Conservation (phyloP, 2,888 invertebrate species). For the Margaritifera margaritifera region DNA sequence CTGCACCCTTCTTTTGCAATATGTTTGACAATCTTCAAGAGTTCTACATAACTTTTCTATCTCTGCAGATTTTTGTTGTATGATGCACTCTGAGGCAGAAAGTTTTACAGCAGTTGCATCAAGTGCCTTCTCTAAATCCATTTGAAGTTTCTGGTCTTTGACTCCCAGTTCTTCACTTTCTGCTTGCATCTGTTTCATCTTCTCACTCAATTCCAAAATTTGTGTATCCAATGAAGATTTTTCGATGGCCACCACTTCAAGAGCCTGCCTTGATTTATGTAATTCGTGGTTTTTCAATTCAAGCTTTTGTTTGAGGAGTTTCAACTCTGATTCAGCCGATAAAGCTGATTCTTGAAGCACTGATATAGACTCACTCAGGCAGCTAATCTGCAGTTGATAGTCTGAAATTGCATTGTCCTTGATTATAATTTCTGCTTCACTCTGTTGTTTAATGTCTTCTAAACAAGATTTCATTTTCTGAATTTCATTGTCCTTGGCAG, state of each 20-base stretch:
- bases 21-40: too few relatives aligned
- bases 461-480: neutral
- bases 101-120: slow-evolving; percentile 16
- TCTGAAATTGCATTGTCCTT: too few relatives aligned
- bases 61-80: too few relatives aligned
- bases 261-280: too few relatives aligned
- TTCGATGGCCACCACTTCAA: neutral
- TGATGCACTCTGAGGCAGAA: too few relatives aligned
- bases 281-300: neutral
- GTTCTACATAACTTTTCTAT: too few relatives aligned
- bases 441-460: neutral
- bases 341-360: neutral
- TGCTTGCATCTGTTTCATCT: slow-evolving; percentile 4
- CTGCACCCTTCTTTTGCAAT: too few relatives aligned
- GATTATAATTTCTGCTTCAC: neutral
- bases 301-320: neutral
- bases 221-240: neutral
- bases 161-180: slow-evolving; percentile 21
- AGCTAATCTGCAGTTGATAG: neutral
- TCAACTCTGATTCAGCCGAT: neutral
- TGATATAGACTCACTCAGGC: neutral
- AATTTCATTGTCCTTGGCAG: slow-evolving; percentile 1
- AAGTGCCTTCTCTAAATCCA: slow-evolving; percentile 13
- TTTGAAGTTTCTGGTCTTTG: slow-evolving; percentile 20
- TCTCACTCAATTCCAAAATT: neutral